Base-by-base conservation (phyloP, 2,888 invertebrate species). In the Empis livida region DNA sequence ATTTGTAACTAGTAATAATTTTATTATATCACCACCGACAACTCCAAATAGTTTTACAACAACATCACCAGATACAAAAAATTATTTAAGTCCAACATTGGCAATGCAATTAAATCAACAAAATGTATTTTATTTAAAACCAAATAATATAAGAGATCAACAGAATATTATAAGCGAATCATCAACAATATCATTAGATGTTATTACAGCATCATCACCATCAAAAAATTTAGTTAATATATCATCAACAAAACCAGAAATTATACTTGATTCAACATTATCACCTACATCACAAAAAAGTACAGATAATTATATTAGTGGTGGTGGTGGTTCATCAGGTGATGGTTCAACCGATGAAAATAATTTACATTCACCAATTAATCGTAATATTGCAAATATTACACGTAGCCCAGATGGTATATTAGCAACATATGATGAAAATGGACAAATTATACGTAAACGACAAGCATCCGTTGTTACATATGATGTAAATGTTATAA, bases 401-500 rank as follows among this genome's bases (percentile, higher is more conserved):
- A 35, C 13, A 35, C 35, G n/a, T 13, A n/a, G n/a, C n/a, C 35
- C 35, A 41, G 23, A 41, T 23, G 37, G 41, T 10, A 42, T 42
- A 4, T 35, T 41, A 23, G 15, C 35, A 11, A 45, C 42, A 14
- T 44, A 44, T 23, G 49, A 46, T 32, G 46, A 41, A 15, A 42
- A 42, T 31, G 14, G 20, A 15, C 67, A 64, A 49, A 59, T 59
- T 15, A 58, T 63, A 39, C 62, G 67, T 35, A 67, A 65, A 52
- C 62, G 68, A 13, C 68, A 69, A 48, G 66, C 69, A 30, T 70
- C 68, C 9, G 68, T 68, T 47, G 68, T 68, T 45, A 69, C 68
- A 44, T 69, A 69, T 55, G 68, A 69, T 49, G 68, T 69, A 6
- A 69, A 69, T 55, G 68, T 69, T 52, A 69, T 69, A 48, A 68